Evolutionary conservation across 2,113 vertebrate species (phyloP).

Genomic region (Monarcha castaneiventris): DNA sequence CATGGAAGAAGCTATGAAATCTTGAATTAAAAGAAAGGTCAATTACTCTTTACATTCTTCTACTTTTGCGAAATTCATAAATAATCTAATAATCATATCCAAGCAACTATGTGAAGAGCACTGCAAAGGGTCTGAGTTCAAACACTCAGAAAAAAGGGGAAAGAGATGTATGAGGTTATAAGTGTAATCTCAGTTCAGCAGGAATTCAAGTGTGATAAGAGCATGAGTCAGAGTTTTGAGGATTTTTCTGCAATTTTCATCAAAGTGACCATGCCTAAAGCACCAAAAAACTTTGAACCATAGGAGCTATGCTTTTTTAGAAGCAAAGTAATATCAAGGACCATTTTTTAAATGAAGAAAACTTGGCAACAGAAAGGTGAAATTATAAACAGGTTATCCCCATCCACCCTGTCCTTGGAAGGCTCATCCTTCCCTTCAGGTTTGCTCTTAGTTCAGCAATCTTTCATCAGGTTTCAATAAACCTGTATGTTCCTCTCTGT

Average conservation of each 20-base stretch:
- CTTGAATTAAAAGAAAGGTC: not conserved
- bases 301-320: not conserved
- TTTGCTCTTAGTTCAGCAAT: not conserved
- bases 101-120: not conserved
- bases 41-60: not conserved
- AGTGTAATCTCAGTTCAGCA: not conserved
- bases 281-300: not conserved
- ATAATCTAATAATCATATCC: not conserved
- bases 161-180: not conserved
- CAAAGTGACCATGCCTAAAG: not conserved
- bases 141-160: not conserved
- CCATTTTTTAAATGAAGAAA: not conserved
- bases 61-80: not conserved
- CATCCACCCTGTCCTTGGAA: not conserved
- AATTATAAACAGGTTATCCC: not conserved
- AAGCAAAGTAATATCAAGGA: not conserved
- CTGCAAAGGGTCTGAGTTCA: not conserved
- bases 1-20: not conserved
- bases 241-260: not conserved
- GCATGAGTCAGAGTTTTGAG: not conserved
- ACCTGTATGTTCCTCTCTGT: not conserved
- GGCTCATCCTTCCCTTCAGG: not conserved
- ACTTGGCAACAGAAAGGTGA: not conserved
- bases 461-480: slow-evolving; percentile 1
- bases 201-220: not conserved